Evolutionary conservation across 35 echinoderm and acorn worm genomes (phyloP).

Genomic region (Strongylocentrotus purpuratus): DNA sequence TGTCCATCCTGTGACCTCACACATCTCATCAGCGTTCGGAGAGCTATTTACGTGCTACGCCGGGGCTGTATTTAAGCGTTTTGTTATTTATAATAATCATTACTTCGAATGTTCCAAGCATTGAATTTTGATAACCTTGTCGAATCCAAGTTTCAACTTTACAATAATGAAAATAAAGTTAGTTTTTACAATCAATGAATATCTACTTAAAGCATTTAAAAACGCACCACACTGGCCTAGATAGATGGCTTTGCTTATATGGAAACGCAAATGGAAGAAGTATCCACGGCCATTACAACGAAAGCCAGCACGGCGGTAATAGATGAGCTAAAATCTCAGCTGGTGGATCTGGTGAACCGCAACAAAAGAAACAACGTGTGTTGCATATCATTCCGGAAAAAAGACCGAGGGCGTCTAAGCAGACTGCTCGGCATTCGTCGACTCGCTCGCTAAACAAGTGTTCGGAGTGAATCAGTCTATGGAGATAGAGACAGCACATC

Average conservation of each 20-base stretch:
- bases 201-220: not conserved
- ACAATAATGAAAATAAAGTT: too few species aligned
- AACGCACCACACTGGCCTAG: not conserved
- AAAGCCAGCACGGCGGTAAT: not conserved
- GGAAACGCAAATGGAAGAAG: not conserved
- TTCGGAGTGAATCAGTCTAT: not conserved
- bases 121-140: too few species aligned
- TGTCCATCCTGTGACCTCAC: too few species aligned
- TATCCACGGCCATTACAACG: not conserved
- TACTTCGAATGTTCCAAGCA: too few species aligned
- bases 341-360: not conserved
- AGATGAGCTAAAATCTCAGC: not conserved
- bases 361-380: conserved; percentile 27
- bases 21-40: too few species aligned
- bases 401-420: not conserved
- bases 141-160: too few species aligned
- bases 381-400: conserved; percentile 5
- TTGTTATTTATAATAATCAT: too few species aligned
- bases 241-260: conserved; percentile 1
- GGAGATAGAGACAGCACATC: not conserved
- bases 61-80: too few species aligned
- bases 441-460: not conserved
- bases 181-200: too few species aligned
- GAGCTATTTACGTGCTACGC: too few species aligned
- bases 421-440: not conserved